phyloP scores from a whole-genome alignment of 1,140 invertebrate species.

The Cydia fagiglandana region DNA sequence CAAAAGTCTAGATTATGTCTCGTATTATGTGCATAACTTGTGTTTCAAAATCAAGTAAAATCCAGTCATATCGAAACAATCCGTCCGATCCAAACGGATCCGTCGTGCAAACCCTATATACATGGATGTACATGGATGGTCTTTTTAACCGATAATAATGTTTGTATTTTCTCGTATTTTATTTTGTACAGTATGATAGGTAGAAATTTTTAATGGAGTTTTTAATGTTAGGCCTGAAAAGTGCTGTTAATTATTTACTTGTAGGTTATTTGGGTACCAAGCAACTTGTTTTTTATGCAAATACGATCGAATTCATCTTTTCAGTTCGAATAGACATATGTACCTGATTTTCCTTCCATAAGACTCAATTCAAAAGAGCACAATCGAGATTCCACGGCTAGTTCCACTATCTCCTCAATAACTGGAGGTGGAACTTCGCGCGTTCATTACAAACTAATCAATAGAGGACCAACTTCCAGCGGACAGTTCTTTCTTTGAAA shows the following conservation, averaged over 20 bases:
- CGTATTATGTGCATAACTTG: background rate
- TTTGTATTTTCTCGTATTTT: too few relatives aligned
- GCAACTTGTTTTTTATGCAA: background rate
- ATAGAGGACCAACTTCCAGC: conserved; percentile 2
- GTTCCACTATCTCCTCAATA: conserved; percentile 16
- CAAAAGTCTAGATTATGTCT: conserved; percentile 2
- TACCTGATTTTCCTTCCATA: background rate
- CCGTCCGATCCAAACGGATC: too few relatives aligned
- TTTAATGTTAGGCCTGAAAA: too few relatives aligned
- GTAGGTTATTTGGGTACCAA: too few relatives aligned
- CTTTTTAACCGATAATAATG: too few relatives aligned
- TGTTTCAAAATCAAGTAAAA: background rate
- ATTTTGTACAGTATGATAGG: too few relatives aligned
- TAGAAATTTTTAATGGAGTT: too few relatives aligned
- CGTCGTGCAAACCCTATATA: too few relatives aligned
- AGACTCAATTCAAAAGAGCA: background rate
- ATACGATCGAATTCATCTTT: background rate
- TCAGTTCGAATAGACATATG: background rate
- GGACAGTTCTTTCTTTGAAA: conserved; percentile 16
- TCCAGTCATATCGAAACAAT: too few relatives aligned
- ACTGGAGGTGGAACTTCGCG: background rate
- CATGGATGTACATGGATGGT: too few relatives aligned
- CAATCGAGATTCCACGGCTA: background rate
- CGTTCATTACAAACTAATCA: conserved; percentile 21
- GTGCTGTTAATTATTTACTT: too few relatives aligned